These are phyloP conservation scores for Dasyurus viverrinus DNA, from an alignment of 2,113 vertebrate species.

Conservation along the genomic window DNA sequence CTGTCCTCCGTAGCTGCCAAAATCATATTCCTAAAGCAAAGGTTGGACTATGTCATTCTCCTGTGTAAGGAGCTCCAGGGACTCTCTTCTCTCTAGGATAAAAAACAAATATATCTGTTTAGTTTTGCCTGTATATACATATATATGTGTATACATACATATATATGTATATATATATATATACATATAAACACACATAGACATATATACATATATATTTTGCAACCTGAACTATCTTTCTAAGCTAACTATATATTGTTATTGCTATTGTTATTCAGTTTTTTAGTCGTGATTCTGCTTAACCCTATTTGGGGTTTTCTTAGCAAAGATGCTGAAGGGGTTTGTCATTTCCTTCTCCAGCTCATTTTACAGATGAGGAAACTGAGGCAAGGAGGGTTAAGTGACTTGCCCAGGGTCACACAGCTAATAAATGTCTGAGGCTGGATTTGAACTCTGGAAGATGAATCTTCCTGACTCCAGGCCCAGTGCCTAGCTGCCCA, in stretches of 20 bases:
- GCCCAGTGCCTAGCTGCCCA: neutral
- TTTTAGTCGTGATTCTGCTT: no score
- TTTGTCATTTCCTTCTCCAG: no score
- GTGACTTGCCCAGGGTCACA: neutral
- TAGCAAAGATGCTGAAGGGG: no score
- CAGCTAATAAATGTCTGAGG: neutral
- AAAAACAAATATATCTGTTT: neutral
- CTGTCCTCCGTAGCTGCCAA: neutral
- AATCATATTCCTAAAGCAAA: neutral
- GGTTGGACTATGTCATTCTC: neutral
- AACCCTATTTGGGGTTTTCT: no score
- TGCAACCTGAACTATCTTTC: neutral
- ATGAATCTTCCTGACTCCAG: neutral
- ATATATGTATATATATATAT: no score
- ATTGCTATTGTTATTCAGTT: no score
- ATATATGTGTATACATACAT: no score
- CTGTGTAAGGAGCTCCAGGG: neutral
- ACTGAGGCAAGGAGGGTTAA: no score
- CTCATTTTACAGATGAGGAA: no score
- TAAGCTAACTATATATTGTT: neutral
- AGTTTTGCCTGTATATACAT: neutral
- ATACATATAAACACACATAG: no score
- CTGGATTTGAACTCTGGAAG: neutral
- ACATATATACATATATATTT: no score
- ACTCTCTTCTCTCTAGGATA: neutral